Evolutionary conservation across 2,797 vertebrate species (phyloP).

Genomic region (Dendrocincla fuliginosa): DNA sequence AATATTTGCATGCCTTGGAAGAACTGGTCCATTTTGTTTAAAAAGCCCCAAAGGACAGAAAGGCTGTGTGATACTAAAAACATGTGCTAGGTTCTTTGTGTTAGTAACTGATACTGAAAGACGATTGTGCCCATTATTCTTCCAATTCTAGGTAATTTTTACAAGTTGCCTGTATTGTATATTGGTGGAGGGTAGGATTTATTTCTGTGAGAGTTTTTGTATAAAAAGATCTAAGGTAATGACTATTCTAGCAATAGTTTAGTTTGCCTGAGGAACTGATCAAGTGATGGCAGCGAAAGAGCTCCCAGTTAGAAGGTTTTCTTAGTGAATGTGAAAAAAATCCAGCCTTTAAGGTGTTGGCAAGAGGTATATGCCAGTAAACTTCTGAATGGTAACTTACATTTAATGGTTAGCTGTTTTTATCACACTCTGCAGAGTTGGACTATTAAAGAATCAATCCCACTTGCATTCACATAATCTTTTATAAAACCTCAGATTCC

Average conservation of each 20-base stretch:
- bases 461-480: not conserved
- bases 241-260: not conserved
- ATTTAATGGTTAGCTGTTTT: not conserved
- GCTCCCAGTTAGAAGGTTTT: not conserved
- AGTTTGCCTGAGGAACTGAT: not conserved
- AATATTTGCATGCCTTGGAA: not conserved
- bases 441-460: not conserved
- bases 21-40: not conserved
- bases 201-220: not conserved
- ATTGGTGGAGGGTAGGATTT: not conserved
- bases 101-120: not conserved
- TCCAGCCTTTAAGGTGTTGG: not conserved
- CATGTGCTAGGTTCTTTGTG: fast-evolving
- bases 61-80: not conserved
- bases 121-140: not conserved
- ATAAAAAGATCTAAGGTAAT: not conserved
- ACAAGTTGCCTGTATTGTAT: not conserved
- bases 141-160: not conserved
- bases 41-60: not conserved
- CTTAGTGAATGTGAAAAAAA: not conserved
- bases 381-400: not conserved
- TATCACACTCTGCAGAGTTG: not conserved
- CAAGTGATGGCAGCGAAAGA: not conserved
- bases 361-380: not conserved
- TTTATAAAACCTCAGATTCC: not conserved